These are phyloP conservation scores for Linyphia triangularis DNA, from an alignment of 2,888 invertebrate species.

Conservation along the genomic window DNA sequence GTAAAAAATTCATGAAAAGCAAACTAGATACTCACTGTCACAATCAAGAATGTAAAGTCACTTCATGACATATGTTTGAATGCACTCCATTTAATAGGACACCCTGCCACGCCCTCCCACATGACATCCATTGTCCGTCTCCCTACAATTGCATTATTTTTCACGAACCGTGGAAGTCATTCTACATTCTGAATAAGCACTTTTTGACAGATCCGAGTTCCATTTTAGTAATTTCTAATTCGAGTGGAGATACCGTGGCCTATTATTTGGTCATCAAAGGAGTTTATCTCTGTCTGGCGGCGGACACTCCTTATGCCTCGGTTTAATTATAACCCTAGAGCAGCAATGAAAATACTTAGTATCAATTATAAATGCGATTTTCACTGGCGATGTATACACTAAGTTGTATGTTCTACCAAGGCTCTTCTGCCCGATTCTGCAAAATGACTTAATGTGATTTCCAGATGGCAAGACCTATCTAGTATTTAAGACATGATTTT, in stretches of 20 bases:
- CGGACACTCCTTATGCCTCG: background rate
- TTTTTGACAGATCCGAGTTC: constrained; percentile 58
- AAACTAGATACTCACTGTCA: constrained; percentile 45
- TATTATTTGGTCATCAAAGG: constrained; percentile 61
- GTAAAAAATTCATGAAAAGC: background rate
- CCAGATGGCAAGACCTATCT: too few relatives aligned
- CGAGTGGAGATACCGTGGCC: background rate
- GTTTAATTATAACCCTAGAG: background rate
- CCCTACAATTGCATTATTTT: constrained; percentile 38
- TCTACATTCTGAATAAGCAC: constrained; percentile 36
- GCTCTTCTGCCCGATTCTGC: too few relatives aligned
- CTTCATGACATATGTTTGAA: constrained; percentile 67
- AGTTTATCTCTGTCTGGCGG: constrained; percentile 24
- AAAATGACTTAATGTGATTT: background rate
- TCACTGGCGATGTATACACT: background rate
- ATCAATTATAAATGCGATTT: constrained; percentile 48
- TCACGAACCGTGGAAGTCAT: constrained; percentile 2
- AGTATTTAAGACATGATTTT: background rate
- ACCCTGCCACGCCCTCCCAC: constrained; percentile 53
- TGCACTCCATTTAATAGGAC: constrained; percentile 55
- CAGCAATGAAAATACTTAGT: constrained; percentile 1
- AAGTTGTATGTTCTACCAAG: background rate
- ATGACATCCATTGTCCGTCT: constrained; percentile 48
- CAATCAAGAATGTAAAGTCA: constrained; percentile 63
- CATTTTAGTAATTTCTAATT: constrained; percentile 57